Evolutionary conservation across 1,140 invertebrate genomes (phyloP), one percentile per base, ranked within the genome.

Genomic region (Drosophila tsacasi): DNA sequence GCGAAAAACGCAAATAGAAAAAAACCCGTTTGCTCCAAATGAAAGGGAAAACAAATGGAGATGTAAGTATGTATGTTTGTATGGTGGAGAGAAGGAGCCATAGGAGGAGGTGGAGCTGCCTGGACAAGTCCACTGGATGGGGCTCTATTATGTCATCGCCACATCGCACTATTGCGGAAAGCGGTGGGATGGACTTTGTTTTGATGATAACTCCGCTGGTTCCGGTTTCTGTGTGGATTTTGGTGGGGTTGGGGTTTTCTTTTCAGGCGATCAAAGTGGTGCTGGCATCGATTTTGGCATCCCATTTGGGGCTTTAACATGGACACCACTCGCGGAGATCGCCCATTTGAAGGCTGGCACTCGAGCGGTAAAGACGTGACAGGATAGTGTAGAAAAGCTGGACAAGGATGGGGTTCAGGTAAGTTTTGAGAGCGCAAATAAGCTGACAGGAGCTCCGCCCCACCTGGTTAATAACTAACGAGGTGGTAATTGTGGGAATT

Each of bases 111-210:
- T 30, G 30, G 13, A 63, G 68, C 50, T 50, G 72, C 42, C 78
- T 55, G 68, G 63, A 62, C 63, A 58, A 69, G 50, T 54, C 32
- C 39, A 59, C 73, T 49, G 46, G 65, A 69, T 55, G 82, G 52
- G 75, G 52, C 68, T 55, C 52, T 66, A 90, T 90, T 90, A 90
- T 90, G 86, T 90, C 86, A 90, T 79, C 59, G 67, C 39, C 55
- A 61, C 55, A 61, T 44, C 27, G 59, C n/a, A n/a, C 39, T 52
- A 65, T 58, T 52, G 75, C 80, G 84, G 81, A 89, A 89, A 83
- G 75, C 59, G 47, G 71, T 54, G 60, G 52, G 64, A 67, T 59
- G 71, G 62, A 68, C 65, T 66, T 42, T 79, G 71, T 64, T 69
- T 78, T 78, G 65, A 69, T 69, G 72, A 79, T 79, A 79, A 59